Evolutionary conservation across 2,113 vertebrate species (phyloP).

Genomic region (Pseudorhombus dupliciocellatus): DNA sequence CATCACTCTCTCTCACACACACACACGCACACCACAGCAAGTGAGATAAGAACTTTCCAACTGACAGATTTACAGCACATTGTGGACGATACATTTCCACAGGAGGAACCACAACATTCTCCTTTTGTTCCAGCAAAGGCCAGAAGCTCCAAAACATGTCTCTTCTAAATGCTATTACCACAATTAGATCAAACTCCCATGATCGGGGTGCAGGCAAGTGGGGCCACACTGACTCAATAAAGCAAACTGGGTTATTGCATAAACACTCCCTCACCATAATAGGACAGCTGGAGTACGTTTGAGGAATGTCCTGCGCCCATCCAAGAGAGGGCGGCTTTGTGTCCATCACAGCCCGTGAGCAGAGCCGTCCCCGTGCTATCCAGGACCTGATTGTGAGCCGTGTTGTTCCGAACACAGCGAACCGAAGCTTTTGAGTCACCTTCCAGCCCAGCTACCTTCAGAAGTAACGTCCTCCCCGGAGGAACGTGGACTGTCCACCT

Average conservation of each 20-base stretch:
- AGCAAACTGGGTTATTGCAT: slow-evolving; percentile 7
- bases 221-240: slow-evolving; percentile 6
- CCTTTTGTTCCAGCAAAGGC: background rate
- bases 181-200: slow-evolving; percentile 25
- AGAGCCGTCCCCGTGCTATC: background rate
- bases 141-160: background rate
- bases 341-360: slow-evolving; percentile 55
- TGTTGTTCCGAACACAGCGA: slow-evolving; percentile 33
- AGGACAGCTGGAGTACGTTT: slow-evolving; percentile 42
- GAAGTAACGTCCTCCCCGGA: slow-evolving; percentile 30
- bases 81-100: slow-evolving; percentile 29
- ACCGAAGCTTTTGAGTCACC: slow-evolving; percentile 32
- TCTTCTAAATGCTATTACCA: slow-evolving; percentile 10
- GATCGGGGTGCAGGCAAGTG: slow-evolving; percentile 22
- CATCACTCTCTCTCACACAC: slow-evolving; percentile 6
- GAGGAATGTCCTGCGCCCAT: slow-evolving; percentile 32
- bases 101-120: background rate
- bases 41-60: slow-evolving; percentile 59
- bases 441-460: slow-evolving; percentile 42
- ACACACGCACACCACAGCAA: slow-evolving; percentile 1
- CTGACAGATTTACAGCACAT: slow-evolving; percentile 23
- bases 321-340: slow-evolving; percentile 57
- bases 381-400: slow-evolving; percentile 7
- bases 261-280: slow-evolving; percentile 58
- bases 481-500: slow-evolving; percentile 62